Conservation (phyloP, 2,797 vertebrate genomes). For the Sparidentex hasta region DNA sequence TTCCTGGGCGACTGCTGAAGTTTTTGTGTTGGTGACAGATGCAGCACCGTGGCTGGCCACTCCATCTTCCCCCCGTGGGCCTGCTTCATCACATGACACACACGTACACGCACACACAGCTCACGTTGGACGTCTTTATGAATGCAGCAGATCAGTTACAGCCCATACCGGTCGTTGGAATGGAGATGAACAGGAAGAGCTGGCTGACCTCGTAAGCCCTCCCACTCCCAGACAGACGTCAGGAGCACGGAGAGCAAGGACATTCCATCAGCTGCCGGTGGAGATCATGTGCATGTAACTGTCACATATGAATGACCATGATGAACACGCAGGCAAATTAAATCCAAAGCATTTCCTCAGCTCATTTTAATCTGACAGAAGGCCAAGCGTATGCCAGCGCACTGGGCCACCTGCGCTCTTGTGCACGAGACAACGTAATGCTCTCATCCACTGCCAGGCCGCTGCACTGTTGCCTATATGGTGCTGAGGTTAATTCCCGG, state of each 20-base stretch:
- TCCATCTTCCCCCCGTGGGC: constrained; percentile 50
- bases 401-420: constrained; percentile 63
- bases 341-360: constrained; percentile 29
- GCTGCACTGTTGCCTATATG: constrained; percentile 36
- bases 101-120: constrained; percentile 21
- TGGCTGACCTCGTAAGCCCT: constrained; percentile 37
- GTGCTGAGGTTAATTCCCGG: constrained; percentile 60
- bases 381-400: constrained; percentile 57
- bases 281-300: constrained; percentile 17
- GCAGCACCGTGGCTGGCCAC: constrained; percentile 53
- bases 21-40: constrained; percentile 79
- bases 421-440: constrained; percentile 48
- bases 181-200: constrained; percentile 56
- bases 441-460: constrained; percentile 35
- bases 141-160: constrained; percentile 47
- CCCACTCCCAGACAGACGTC: constrained; percentile 1
- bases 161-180: constrained; percentile 36
- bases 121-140: constrained; percentile 57
- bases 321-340: constrained; percentile 26
- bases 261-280: constrained; percentile 7
- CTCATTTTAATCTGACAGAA: constrained; percentile 63
- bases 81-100: constrained; percentile 60
- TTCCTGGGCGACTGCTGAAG: constrained; percentile 51
- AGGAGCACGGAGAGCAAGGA: constrained; percentile 21
- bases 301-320: constrained; percentile 16